Conservation (phyloP, 2,888 invertebrate species). For the Blera fallax region DNA sequence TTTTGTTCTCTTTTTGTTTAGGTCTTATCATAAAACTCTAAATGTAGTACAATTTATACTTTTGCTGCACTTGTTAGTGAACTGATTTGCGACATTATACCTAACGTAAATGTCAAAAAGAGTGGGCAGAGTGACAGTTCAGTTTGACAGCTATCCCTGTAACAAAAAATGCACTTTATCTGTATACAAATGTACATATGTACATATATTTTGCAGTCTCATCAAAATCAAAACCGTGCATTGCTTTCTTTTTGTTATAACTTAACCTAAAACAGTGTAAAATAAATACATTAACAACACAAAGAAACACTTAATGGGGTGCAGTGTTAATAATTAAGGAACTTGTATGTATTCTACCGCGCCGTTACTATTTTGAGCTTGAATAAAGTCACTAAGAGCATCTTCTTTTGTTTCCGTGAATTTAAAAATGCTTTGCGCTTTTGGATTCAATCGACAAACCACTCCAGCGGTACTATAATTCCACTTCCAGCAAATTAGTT, state of each 20-base stretch:
- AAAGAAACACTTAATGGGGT: background rate
- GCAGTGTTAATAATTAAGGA: background rate
- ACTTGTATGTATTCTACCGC: background rate
- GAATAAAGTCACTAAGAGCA: conserved; percentile 69
- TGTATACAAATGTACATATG: background rate
- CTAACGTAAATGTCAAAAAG: too few species aligned
- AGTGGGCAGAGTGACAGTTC: too few species aligned
- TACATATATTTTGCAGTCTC: background rate
- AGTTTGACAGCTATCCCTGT: too few species aligned
- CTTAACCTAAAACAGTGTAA: conserved; percentile 24
- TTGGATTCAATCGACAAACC: conserved; percentile 77
- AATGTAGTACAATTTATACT: too few species aligned
- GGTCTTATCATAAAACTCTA: too few species aligned
- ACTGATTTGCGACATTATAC: too few species aligned
- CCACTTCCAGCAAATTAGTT: conserved; percentile 83
- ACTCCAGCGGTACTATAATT: conserved; percentile 79
- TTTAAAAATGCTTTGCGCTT: conserved; percentile 77
- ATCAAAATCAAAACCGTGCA: background rate
- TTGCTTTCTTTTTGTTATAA: background rate
- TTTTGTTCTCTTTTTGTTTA: too few species aligned
- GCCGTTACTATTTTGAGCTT: conserved; percentile 5
- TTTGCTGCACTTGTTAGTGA: too few species aligned
- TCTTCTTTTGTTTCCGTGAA: conserved; percentile 76
- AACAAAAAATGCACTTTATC: too few species aligned
- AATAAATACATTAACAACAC: conserved; percentile 22